These are phyloP conservation scores for Aplochiton taeniatus DNA, from an alignment of 2,797 vertebrate species.

Conservation along the genomic window DNA sequence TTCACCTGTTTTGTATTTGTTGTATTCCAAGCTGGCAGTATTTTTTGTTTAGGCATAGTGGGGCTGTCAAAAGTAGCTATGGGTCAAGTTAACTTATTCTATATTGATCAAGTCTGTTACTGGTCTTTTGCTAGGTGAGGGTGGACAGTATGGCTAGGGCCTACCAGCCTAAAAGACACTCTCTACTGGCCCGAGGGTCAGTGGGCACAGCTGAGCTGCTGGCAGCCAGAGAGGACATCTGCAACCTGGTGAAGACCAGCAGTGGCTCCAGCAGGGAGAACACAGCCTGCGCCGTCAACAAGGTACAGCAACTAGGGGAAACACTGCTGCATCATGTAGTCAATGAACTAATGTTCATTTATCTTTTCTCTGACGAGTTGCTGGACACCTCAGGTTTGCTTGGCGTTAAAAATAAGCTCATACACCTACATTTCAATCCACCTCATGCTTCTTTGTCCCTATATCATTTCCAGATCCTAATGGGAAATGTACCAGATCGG, in stretches of 20 bases:
- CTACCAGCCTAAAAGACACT: constrained; percentile 91
- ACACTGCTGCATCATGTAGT: too few species aligned
- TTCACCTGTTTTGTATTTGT: too few species aligned
- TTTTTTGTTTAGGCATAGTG: too few species aligned
- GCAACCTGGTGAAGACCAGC: constrained; percentile 92
- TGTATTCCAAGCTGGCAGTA: too few species aligned
- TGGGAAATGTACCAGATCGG: constrained; percentile 94
- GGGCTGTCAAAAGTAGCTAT: too few species aligned
- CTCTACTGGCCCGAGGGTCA: constrained; percentile 76
- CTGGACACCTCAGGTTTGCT: too few species aligned
- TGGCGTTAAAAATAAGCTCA: too few species aligned
- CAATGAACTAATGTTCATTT: too few species aligned
- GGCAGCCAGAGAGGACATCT: constrained; percentile 92
- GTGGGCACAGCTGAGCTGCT: constrained; percentile 83
- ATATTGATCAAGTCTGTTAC: too few species aligned
- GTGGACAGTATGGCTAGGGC: constrained; percentile 90
- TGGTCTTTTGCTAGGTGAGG: constrained; percentile 73
- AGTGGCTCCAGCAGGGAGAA: constrained; percentile 86
- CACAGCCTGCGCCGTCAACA: constrained; percentile 89
- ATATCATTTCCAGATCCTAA: constrained; percentile 81
- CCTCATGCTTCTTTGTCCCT: neutral
- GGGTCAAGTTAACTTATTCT: too few species aligned
- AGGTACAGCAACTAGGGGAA: constrained; percentile 70
- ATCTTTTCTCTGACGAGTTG: neutral
- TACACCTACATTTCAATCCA: too few species aligned